phyloP scores from a whole-genome alignment of 2,797 vertebrate genomes.

The Argyrosomus regius region DNA sequence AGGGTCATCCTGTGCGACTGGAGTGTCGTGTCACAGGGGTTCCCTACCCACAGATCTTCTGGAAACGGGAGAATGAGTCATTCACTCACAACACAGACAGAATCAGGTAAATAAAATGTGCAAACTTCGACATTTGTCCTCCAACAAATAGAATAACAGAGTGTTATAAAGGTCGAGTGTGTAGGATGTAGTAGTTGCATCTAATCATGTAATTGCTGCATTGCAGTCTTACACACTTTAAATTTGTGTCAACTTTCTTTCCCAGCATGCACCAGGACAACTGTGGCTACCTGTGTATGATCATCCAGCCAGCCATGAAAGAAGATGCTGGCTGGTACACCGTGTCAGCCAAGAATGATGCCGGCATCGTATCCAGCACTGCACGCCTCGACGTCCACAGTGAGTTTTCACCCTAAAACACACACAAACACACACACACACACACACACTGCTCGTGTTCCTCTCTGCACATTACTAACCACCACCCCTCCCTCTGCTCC shows the following conservation, averaged over 20 bases:
- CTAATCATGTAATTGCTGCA: too few species aligned
- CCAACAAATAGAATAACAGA: not conserved
- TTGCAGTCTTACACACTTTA: not conserved
- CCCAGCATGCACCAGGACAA: conserved; percentile 98
- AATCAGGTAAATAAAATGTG: conserved; percentile 88
- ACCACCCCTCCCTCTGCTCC: not conserved
- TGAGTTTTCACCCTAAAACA: conserved; percentile 78
- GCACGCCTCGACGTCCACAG: conserved; percentile 94
- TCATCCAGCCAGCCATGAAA: conserved; percentile 96
- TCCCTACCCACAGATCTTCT: conserved; percentile 97
- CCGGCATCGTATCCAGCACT: conserved; percentile 97
- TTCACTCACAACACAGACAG: conserved; percentile 97
- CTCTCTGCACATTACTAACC: not conserved
- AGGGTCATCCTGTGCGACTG: conserved; percentile 95
- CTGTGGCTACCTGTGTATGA: conserved; percentile 97
- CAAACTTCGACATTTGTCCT: not conserved
- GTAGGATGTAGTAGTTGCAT: too few species aligned
- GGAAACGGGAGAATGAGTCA: conserved; percentile 98
- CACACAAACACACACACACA: not conserved
- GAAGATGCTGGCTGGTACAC: conserved; percentile 99
- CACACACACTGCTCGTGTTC: not conserved
- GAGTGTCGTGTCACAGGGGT: conserved; percentile 93
- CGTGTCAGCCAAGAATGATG: conserved; percentile 97
- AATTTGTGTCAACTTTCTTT: conserved; percentile 11
- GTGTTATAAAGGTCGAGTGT: not conserved